phyloP scores from a whole-genome alignment of 2,797 vertebrate genomes.

The Pangasius sanitwongsei region DNA sequence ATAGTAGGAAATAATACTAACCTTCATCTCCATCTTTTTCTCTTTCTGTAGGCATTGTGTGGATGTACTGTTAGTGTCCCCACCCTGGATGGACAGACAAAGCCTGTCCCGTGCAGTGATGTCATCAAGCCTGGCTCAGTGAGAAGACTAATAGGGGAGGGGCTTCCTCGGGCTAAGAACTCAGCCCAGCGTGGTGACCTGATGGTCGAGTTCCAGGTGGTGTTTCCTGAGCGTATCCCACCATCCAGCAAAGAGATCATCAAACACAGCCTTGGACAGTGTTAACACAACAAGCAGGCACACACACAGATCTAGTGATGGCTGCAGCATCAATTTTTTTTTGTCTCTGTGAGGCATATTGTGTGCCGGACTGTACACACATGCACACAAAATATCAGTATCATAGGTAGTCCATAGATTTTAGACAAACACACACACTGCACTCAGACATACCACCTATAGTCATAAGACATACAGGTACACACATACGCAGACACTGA shows the following conservation, averaged over 20 bases:
- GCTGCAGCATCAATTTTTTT: constrained; percentile 41
- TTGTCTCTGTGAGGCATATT: constrained; percentile 60
- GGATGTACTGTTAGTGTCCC: constrained; percentile 96
- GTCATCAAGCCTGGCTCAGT: constrained; percentile 92
- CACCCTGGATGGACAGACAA: constrained; percentile 90
- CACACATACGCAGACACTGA: constrained; percentile 31
- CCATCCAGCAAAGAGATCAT: constrained; percentile 96
- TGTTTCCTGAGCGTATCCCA: constrained; percentile 94
- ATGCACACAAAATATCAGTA: constrained; percentile 16
- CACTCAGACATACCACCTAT: constrained; percentile 12
- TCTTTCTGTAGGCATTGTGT: constrained; percentile 84
- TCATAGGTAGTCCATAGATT: not conserved
- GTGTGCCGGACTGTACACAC: constrained; percentile 33
- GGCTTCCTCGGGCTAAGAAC: constrained; percentile 90
- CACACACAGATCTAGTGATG: constrained; percentile 24
- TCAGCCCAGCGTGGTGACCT: constrained; percentile 91
- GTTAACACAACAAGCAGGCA: constrained; percentile 62
- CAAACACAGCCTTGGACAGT: constrained; percentile 91
- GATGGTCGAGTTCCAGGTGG: constrained; percentile 96
- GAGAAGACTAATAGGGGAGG: constrained; percentile 91
- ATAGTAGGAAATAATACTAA: constrained; percentile 16
- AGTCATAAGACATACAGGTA: constrained; percentile 17
- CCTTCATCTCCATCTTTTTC: constrained; percentile 18
- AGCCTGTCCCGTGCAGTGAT: constrained; percentile 92
- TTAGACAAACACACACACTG: not conserved